Conservation (phyloP, 1,140 invertebrate species). For the Ooceraea biroi region DNA sequence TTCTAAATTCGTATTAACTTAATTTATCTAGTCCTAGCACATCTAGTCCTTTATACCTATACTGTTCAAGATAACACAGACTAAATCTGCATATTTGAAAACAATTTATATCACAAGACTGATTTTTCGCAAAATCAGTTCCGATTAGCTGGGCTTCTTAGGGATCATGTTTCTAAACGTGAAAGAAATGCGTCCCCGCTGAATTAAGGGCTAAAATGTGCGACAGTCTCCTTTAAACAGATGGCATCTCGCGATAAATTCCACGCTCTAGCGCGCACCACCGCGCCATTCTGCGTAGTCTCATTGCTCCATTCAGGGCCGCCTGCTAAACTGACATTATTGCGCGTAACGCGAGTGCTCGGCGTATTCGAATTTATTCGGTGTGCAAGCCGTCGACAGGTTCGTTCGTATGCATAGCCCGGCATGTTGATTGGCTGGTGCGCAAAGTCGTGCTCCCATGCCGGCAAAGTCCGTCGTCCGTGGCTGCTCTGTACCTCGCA, state of each 20-base stretch:
- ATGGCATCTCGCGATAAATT: slow-evolving; percentile 40
- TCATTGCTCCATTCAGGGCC: slow-evolving; percentile 22
- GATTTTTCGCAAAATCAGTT: background rate
- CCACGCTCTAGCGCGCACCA: slow-evolving; percentile 6
- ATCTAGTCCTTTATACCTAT: no score
- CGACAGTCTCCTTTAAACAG: background rate
- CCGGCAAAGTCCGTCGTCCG: slow-evolving; percentile 62
- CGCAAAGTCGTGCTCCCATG: slow-evolving; percentile 61
- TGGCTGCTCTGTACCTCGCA: slow-evolving; percentile 43
- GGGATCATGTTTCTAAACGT: background rate
- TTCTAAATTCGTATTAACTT: no score
- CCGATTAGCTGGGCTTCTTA: background rate
- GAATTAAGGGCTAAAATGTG: background rate
- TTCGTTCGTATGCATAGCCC: slow-evolving; percentile 74
- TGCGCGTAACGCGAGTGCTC: slow-evolving; percentile 41
- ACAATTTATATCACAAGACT: background rate
- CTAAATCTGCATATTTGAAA: background rate
- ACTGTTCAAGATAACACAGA: background rate
- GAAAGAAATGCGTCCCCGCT: background rate
- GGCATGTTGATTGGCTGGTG: slow-evolving; percentile 71
- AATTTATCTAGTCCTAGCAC: no score
- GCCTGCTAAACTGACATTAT: slow-evolving; percentile 57
- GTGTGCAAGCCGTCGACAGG: slow-evolving; percentile 50
- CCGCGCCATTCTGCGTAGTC: slow-evolving; percentile 35
- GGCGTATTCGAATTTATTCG: slow-evolving; percentile 65